phyloP scores from a whole-genome alignment of 2,113 vertebrate species.

The Passer domesticus region DNA sequence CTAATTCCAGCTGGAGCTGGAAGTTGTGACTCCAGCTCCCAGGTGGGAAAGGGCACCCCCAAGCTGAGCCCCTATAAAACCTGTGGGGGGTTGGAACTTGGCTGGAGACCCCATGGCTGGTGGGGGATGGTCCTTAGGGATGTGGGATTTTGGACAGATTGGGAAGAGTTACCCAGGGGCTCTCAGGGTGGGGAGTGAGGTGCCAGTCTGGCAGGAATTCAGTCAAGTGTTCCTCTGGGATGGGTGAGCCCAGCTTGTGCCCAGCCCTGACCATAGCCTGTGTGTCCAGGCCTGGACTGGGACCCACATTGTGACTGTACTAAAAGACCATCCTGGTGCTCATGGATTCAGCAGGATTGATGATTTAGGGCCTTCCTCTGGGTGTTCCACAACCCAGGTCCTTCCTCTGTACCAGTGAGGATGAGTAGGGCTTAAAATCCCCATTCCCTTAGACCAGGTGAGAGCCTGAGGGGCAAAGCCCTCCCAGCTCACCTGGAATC shows the following conservation, averaged over 20 bases:
- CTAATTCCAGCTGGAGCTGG: not conserved
- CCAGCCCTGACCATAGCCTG: not conserved
- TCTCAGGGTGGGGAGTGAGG: not conserved
- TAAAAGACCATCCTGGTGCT: not conserved
- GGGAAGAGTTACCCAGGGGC: not conserved
- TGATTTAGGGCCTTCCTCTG: not conserved
- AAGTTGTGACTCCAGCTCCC: not conserved
- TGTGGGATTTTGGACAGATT: not conserved
- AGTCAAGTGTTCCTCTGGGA: not conserved
- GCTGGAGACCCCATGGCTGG: not conserved
- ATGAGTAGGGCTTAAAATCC: not conserved
- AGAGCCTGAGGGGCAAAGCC: not conserved
- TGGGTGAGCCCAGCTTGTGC: not conserved
- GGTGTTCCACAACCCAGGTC: not conserved
- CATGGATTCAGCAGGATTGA: not conserved
- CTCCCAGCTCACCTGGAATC: not conserved
- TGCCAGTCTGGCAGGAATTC: not conserved
- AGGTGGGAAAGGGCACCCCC: not conserved
- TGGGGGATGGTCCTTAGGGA: not conserved
- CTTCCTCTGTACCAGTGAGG: fast-evolving
- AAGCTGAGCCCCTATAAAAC: not conserved
- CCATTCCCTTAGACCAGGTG: not conserved
- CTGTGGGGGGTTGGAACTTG: fast-evolving
- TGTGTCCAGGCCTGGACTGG: fast-evolving
- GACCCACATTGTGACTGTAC: not conserved